Evolutionary conservation across 1,140 invertebrate genomes (phyloP), one percentile per base, ranked within the genome.

Genomic region (Pemphigus obesinymphae): DNA sequence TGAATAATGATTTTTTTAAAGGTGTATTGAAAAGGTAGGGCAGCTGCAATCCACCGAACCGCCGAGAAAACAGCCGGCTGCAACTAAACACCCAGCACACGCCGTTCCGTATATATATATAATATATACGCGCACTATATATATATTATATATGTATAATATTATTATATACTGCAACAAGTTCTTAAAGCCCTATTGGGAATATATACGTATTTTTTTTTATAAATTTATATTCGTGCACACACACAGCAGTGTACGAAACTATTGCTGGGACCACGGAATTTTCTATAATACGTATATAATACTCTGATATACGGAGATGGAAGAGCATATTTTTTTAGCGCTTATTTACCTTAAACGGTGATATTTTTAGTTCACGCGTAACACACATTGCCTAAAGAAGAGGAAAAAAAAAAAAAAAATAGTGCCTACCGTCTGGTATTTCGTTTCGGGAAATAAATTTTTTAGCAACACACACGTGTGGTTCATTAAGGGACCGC

Each of bases 391-490:
- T 80, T 80, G 55, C 55, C 76, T 45, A 63, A 63, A n/a, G n/a
- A n/a, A n/a, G n/a, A n/a, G n/a, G n/a, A n/a, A n/a, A n/a, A n/a
- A n/a, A n/a, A n/a, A n/a, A n/a, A 80, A 78, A 37, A 73, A 70
- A 72, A 43, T 43, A 34, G 55, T 58, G 76, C 76, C 34, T 45
- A 80, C 53, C 76, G 76, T 80, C 76, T 80, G 76, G 76, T 61
- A 61, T 80, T 80, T 80, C 76, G 76, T 80, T 80, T 80, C 76
- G 76, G 76, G 26, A 80, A 61, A 80, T 80, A 80, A 80, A 80
- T 80, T 80, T n/a, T 80, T 80, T 80, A 80, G 76, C 76, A 78
- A 78, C 75, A 45, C 76, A 80, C 76, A 80, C 11, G 55, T 80
- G 76, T 80, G 76, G 76, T 80, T 80, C 76, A 31, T 80, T 80